A percentile compares a stretch with the other conserved stretches of the same genome.
Evolutionary conservation across 2,797 vertebrate species (phyloP).

Genomic region (Pseudochromis fuscus): DNA sequence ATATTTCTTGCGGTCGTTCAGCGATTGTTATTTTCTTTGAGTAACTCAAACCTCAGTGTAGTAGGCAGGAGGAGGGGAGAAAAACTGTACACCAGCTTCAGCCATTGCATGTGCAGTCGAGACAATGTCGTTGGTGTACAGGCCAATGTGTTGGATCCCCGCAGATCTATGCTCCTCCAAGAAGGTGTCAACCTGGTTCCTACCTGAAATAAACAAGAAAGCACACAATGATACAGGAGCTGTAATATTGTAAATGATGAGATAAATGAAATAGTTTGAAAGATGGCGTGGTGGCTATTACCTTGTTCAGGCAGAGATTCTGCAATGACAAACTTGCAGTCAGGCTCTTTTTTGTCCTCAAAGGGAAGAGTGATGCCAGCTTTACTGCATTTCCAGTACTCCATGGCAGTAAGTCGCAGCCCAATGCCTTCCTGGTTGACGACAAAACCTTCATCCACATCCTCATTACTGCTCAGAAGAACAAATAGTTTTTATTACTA

Average conservation of each 20-base stretch:
- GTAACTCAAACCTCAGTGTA: slow-evolving; percentile 85
- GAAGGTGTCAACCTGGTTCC: slow-evolving; percentile 93
- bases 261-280: neutral
- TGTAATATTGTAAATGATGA: neutral
- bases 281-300: slow-evolving; percentile 20
- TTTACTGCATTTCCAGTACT: slow-evolving; percentile 73
- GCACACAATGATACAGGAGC: neutral
- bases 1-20: neutral
- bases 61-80: slow-evolving; percentile 88
- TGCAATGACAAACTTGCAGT: slow-evolving; percentile 91
- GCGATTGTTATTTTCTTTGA: neutral
- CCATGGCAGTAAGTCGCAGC: slow-evolving; percentile 90
- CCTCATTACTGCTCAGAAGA: slow-evolving; percentile 80
- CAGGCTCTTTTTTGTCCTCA: slow-evolving; percentile 61
- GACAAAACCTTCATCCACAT: slow-evolving; percentile 82
- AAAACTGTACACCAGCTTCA: slow-evolving; percentile 84
- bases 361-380: slow-evolving; percentile 74
- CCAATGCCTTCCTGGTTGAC: slow-evolving; percentile 86
- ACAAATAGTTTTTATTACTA: slow-evolving; percentile 10
- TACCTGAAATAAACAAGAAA: slow-evolving; percentile 49
- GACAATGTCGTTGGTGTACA: slow-evolving; percentile 89
- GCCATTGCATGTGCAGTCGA: slow-evolving; percentile 80
- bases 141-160: slow-evolving; percentile 92
- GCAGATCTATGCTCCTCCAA: slow-evolving; percentile 87
- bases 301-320: slow-evolving; percentile 88